These are phyloP conservation scores for Eubasilissa splendida DNA, from an alignment of 2,888 invertebrate species.

Conservation along the genomic window DNA sequence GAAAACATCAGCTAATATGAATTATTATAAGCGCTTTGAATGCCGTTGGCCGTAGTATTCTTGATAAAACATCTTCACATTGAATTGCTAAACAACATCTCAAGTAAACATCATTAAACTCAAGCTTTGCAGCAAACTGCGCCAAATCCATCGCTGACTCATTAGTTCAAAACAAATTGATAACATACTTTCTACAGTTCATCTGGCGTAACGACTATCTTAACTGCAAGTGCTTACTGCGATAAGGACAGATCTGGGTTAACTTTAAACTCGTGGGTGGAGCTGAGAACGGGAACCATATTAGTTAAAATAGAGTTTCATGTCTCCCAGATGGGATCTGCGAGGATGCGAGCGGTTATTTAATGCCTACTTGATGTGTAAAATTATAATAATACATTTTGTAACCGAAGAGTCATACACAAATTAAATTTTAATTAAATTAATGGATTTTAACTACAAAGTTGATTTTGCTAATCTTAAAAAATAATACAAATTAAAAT, in stretches of 20 bases:
- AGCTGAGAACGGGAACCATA: neutral
- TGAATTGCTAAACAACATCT: neutral
- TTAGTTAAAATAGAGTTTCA: neutral
- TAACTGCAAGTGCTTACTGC: neutral
- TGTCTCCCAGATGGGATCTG: neutral
- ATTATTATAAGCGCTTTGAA: no score
- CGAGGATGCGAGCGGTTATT: neutral
- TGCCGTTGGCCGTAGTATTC: no score
- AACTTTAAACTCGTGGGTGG: constrained; percentile 3
- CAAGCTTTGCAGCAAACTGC: neutral
- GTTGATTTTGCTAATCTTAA: no score
- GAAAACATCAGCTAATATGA: no score
- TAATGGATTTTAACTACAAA: no score
- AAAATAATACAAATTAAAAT: no score
- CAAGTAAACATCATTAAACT: constrained; percentile 3
- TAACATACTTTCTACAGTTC: neutral
- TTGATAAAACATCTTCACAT: no score
- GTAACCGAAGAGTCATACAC: no score
- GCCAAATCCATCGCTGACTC: constrained; percentile 6
- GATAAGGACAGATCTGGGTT: constrained; percentile 3
- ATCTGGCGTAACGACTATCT: neutral
- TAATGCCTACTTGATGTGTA: neutral
- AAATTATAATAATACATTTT: no score
- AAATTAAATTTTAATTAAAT: no score
- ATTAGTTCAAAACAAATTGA: constrained; percentile 3